Evolutionary conservation across 2,113 vertebrate species (phyloP), one percentile per base, ranked within the genome.

Genomic region (Piliocolobus tephrosceles): DNA sequence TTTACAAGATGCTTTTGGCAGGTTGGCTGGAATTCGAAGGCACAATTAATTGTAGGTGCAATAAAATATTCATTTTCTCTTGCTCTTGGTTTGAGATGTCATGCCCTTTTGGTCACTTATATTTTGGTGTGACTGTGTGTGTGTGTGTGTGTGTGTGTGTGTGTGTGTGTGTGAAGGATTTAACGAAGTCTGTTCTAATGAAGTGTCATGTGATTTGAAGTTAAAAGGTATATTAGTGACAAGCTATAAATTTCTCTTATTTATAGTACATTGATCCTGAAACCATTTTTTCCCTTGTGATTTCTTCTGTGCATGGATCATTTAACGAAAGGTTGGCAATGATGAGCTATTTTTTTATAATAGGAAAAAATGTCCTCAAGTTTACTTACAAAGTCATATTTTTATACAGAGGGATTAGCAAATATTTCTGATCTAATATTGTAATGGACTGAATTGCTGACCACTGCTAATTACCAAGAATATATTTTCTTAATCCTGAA

Each of bases 151-250:
- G 52, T 64, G 23, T 32, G 52, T 20, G 52, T 50, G 47, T 47
- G 10, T 85, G 8, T 81, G 9, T 68, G 5, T 35, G 2, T 38
- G 68, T 94, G 64, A 64, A 96, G 47, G 20, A 88, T 25, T 73
- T 79, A 93, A 40, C 23, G 84, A 89, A 98, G 55, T 94, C 86
- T 96, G 16, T 98, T 98, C 88, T 98, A 90, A 95, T 94, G 98
- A 95, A 98, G 58, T 38, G 23, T 89, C 70, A 22, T 87, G 13
- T 95, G 94, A 94, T 98, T 97, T 97, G 86, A 97, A 95, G 83
- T 96, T 97, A 47, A 96, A 98, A 97, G 86, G 40, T 95, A 22
- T 96, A 17, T 96, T 97, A 97, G 82, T 90, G 93, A 98, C 8
- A 83, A 95, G 91, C 50, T 35, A 90, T 79, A 61, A 61, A 93